phyloP scores from a whole-genome alignment of 2,113 vertebrate genomes.

The Phrynocephalus versicolor region DNA sequence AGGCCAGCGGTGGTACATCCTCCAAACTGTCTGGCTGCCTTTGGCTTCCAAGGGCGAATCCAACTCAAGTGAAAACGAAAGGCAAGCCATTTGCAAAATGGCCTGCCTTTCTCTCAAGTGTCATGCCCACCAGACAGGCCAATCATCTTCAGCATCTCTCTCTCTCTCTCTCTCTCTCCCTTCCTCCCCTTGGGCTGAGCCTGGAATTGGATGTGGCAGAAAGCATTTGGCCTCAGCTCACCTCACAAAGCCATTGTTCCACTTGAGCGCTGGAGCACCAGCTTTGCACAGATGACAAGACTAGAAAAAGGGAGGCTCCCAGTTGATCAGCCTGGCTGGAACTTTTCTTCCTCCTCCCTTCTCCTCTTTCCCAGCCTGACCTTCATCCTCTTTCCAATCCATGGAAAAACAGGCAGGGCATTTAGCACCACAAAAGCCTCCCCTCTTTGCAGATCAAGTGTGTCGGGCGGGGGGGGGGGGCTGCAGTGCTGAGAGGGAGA shows the following conservation, averaged over 20 bases:
- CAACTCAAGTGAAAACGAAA: too few species aligned
- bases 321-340: accelerated
- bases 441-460: too few species aligned
- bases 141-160: too few species aligned
- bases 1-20: too few species aligned
- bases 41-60: too few species aligned
- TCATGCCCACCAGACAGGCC: slow-evolving; percentile 44
- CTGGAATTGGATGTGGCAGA: slow-evolving; percentile 37
- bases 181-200: slow-evolving; percentile 16
- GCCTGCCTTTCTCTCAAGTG: slow-evolving; percentile 48
- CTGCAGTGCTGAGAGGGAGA: too few species aligned
- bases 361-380: neutral
- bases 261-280: neutral
- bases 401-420: neutral
- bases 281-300: neutral
- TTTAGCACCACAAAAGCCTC: neutral
- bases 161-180: too few species aligned
- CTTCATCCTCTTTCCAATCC: neutral
- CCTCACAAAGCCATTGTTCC: accelerated
- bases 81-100: slow-evolving; percentile 16
- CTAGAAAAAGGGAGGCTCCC: neutral
- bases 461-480: too few species aligned
- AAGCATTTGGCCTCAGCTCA: slow-evolving; percentile 27
- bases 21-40: too few species aligned
- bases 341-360: neutral